Conservation (phyloP, 2,113 vertebrate genomes). For the Stegostoma tigrinum region DNA sequence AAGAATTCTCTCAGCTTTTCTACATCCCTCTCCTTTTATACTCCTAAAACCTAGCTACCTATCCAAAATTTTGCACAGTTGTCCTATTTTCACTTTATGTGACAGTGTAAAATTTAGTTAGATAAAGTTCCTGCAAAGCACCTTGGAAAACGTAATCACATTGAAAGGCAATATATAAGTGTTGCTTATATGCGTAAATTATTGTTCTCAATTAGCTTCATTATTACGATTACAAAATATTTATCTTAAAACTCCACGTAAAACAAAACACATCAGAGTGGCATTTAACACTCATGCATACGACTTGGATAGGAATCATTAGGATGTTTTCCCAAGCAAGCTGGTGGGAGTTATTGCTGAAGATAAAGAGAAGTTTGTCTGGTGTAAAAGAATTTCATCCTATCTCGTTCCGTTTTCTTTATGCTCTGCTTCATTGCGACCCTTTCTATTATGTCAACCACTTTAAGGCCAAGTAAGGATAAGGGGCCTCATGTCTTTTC, state of each 20-base stretch:
- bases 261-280: background rate
- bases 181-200: background rate
- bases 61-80: background rate
- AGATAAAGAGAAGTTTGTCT: background rate
- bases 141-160: background rate
- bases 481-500: background rate
- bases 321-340: background rate
- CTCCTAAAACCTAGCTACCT: background rate
- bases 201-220: background rate
- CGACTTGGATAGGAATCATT: background rate
- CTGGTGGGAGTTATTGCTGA: background rate
- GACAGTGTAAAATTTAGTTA: background rate
- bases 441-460: background rate
- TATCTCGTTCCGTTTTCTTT: background rate
- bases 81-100: background rate
- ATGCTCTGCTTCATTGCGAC: background rate
- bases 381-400: background rate
- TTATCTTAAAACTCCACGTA: background rate
- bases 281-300: background rate
- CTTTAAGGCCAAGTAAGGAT: background rate
- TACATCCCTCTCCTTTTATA: background rate
- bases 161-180: background rate
- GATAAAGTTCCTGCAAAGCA: background rate
- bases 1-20: background rate
- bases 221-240: background rate